Evolutionary conservation across 1,140 invertebrate species (phyloP), one percentile per base, ranked within the genome.

Genomic region (Micrasema minimum): DNA sequence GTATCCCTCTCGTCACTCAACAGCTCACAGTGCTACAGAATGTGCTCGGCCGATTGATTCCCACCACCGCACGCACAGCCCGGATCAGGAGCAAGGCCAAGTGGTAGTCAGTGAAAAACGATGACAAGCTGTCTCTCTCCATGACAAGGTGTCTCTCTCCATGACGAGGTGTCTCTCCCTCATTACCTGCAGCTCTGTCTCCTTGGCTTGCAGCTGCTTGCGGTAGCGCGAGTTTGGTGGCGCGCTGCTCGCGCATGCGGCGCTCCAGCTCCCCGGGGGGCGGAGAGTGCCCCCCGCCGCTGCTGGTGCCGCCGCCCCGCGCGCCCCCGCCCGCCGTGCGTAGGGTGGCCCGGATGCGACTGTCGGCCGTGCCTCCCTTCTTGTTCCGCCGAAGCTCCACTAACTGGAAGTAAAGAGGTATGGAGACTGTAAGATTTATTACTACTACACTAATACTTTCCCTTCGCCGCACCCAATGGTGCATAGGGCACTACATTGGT

Each of bases 341-440:
- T 10, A 94, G 81, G 2, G 92, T 94, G 0, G 92, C 91, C 37
- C 92, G 82, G 46, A 93, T 90, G 68, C 93, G 83, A 76, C 93
- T 92, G 51, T 93, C 90, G 88, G 88, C 0, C 93, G 92, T 92
- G 91, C 1, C 80, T 77, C 0, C 81, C 79, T 59, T 69, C 50
- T 72, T 75, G 85, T 97, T 96, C 71, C 94, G 87, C 75, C 92
- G 90, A 22, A 97, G 85, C 83, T 97, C 95, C 73, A 97, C 88
- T 20, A 96, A 82, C 94, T 96, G 37, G 35, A 18, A 50, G 18
- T 5, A 12, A 43, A 7, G 26, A 7, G 26, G 26, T 31, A 7
- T 31, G 3, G 26, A 31, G 26, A n/a, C n/a, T n/a, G n/a, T n/a
- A n/a, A n/a, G n/a, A n/a, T n/a, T n/a, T n/a, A n/a, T n/a, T n/a